Evolutionary conservation across 1,140 invertebrate genomes (phyloP).

Genomic region (Drosophila orosa): DNA sequence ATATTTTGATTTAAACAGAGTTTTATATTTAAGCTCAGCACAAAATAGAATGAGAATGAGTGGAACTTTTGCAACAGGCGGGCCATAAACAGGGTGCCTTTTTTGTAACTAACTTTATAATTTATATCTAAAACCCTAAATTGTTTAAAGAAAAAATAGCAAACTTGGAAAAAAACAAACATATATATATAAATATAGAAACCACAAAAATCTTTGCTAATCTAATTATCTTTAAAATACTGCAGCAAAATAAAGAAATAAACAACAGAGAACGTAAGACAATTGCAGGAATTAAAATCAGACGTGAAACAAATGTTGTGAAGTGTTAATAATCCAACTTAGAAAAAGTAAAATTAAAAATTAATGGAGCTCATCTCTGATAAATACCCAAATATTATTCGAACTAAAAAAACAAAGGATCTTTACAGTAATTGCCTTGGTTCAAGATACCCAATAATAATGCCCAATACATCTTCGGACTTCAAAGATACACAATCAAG

Average conservation of each 20-base stretch:
- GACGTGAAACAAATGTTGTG: background rate
- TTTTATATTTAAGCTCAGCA: too few relatives aligned
- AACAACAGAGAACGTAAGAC: background rate
- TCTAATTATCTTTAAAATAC: background rate
- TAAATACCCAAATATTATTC: background rate
- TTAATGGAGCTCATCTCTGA: background rate
- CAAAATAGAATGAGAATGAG: background rate
- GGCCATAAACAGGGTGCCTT: background rate
- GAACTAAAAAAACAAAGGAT: constrained; percentile 2
- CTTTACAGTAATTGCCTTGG: background rate
- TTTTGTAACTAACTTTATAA: too few relatives aligned
- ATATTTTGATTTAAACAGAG: too few relatives aligned
- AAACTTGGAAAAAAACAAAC: too few relatives aligned
- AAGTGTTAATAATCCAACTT: background rate
- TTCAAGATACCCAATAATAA: background rate
- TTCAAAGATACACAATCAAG: constrained; percentile 6
- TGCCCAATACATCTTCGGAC: constrained; percentile 1
- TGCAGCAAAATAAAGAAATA: background rate
- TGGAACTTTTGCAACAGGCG: background rate
- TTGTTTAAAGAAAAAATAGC: too few relatives aligned
- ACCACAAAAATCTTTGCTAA: background rate
- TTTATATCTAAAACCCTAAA: too few relatives aligned
- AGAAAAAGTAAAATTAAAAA: background rate
- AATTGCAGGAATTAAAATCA: background rate
- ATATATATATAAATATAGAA: too few relatives aligned